A percentile compares a stretch with the other conserved stretches of the same genome.
phyloP scores from a whole-genome alignment of 2,888 invertebrate species.

The Lasioglossum pauxillum region DNA sequence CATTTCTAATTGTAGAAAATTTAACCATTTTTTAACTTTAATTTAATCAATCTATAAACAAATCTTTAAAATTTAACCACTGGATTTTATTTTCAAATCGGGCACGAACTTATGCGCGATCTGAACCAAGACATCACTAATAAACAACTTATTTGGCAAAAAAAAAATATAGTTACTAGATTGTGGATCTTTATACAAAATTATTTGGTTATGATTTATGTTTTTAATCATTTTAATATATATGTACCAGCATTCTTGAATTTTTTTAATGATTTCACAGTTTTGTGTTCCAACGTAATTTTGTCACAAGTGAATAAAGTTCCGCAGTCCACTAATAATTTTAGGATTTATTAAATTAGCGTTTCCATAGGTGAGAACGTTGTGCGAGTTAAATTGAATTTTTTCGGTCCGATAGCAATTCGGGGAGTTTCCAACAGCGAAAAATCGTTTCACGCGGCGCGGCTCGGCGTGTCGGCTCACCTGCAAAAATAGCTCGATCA shows the following conservation, averaged over 20 bases:
- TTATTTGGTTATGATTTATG: background rate
- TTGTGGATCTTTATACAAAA: background rate
- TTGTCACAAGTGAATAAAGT: background rate
- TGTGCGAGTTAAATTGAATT: slow-evolving; percentile 12
- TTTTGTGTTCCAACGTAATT: background rate
- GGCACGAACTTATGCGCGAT: too few relatives aligned
- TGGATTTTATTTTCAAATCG: too few relatives aligned
- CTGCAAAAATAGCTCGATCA: slow-evolving; percentile 73
- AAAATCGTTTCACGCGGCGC: slow-evolving; percentile 51
- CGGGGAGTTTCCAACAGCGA: slow-evolving; percentile 46
- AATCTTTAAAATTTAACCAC: too few relatives aligned
- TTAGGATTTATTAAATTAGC: background rate
- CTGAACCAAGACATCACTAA: too few relatives aligned
- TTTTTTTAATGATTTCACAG: too few relatives aligned
- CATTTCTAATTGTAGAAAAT: too few relatives aligned
- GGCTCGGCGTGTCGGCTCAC: slow-evolving; percentile 52
- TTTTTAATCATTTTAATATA: background rate
- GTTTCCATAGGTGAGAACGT: background rate
- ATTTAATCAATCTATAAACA: too few relatives aligned
- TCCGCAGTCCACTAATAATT: background rate
- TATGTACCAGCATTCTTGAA: background rate
- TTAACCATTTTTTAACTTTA: too few relatives aligned
- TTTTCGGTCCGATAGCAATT: slow-evolving; percentile 27
- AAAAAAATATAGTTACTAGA: background rate
- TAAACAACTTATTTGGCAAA: background rate